Percentiles rank a stretch among this genome's conserved stretches.
Evolutionary conservation across 2,113 vertebrate genomes (phyloP).

Genomic region (Cebidichthys violaceus): DNA sequence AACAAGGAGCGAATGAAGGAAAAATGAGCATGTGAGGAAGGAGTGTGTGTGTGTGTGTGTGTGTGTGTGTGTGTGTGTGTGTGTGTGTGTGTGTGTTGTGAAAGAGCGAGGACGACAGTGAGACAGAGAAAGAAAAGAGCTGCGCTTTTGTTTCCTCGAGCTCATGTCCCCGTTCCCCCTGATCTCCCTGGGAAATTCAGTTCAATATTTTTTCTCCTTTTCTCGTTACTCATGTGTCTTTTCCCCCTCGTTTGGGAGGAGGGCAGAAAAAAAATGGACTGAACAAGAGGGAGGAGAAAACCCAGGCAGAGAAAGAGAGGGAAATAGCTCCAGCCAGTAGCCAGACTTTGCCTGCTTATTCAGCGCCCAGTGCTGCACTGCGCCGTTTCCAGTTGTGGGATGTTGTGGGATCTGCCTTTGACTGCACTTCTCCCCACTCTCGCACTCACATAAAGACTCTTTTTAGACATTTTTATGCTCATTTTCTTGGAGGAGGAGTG

Average conservation of each 20-base stretch:
- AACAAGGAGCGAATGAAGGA: constrained; percentile 74
- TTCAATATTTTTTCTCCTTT: constrained; percentile 52
- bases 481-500: constrained; percentile 68
- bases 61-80: constrained; percentile 16
- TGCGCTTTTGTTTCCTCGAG: constrained; percentile 63
- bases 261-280: constrained; percentile 47
- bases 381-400: constrained; percentile 73
- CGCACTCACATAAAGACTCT: constrained; percentile 66
- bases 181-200: constrained; percentile 74
- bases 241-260: constrained; percentile 55
- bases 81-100: no score
- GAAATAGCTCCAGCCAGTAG: constrained; percentile 65
- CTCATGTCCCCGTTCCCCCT: constrained; percentile 57
- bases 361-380: constrained; percentile 75
- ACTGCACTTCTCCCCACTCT: constrained; percentile 62
- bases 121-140: constrained; percentile 56
- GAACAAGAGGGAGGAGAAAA: constrained; percentile 74
- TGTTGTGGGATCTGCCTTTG: constrained; percentile 64
- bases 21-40: constrained; percentile 51
- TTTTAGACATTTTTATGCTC: constrained; percentile 70
- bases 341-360: constrained; percentile 77
- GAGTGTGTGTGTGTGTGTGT: constrained; percentile 21
- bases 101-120: constrained; percentile 12
- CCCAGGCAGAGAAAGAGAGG: constrained; percentile 43
- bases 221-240: constrained; percentile 62